phyloP scores from a whole-genome alignment of 2,888 invertebrate species.

The Reticulitermes lucifugus region DNA sequence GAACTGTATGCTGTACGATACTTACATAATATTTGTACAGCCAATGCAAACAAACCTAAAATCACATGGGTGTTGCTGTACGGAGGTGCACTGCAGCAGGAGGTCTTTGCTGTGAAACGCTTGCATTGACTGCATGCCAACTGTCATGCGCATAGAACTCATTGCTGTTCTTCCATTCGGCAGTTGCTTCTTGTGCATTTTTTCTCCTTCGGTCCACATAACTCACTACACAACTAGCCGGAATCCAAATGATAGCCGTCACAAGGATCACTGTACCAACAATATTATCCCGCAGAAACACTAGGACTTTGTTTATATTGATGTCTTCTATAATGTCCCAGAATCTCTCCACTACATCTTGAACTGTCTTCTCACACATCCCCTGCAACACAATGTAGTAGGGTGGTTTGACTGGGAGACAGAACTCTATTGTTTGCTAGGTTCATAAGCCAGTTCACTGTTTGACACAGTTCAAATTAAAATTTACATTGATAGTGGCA shows the following conservation, averaged over 20 bases:
- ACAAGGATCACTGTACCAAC: constrained; percentile 93
- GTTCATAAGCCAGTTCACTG: too few species aligned
- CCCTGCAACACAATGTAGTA: constrained; percentile 71
- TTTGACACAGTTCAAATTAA: too few species aligned
- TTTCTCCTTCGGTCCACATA: constrained; percentile 84
- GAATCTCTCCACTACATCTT: constrained; percentile 94
- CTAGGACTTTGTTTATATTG: constrained; percentile 90
- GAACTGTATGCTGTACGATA: too few species aligned
- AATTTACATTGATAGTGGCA: too few species aligned
- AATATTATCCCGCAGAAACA: constrained; percentile 91
- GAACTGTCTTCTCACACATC: constrained; percentile 92
- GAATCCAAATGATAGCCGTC: constrained; percentile 95
- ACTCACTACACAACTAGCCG: constrained; percentile 88
- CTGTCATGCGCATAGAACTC: constrained; percentile 52
- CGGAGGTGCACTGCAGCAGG: not conserved
- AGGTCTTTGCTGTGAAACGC: constrained; percentile 45
- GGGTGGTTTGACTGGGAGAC: too few species aligned
- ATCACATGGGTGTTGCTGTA: not conserved
- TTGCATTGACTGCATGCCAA: constrained; percentile 48
- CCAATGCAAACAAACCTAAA: not conserved
- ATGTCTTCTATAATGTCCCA: constrained; percentile 98
- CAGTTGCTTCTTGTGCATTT: constrained; percentile 76
- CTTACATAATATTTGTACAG: too few species aligned
- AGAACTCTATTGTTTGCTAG: too few species aligned
- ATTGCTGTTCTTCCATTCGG: constrained; percentile 71